phyloP scores from a whole-genome alignment of 1,140 invertebrate genomes.

The Lasaia peninsularis region DNA sequence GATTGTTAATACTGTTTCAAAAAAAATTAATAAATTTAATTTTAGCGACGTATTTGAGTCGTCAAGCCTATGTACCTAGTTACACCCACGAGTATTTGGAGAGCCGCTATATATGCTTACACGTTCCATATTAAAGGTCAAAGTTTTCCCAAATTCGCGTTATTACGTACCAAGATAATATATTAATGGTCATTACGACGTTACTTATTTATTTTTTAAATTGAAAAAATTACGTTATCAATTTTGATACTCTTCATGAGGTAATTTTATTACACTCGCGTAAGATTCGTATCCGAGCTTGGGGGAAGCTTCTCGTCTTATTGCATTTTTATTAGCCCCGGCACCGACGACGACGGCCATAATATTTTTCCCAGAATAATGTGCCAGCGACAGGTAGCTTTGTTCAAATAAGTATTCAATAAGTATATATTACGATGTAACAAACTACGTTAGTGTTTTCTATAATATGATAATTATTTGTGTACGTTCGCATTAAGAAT shows the following conservation, averaged over 20 bases:
- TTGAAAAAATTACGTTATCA: conserved; percentile 51
- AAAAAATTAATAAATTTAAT: too few relatives aligned
- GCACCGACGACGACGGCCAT: conserved; percentile 46
- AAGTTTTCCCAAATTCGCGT: too few relatives aligned
- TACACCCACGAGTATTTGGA: too few relatives aligned
- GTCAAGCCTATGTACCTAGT: too few relatives aligned
- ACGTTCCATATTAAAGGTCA: too few relatives aligned
- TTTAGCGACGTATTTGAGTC: too few relatives aligned
- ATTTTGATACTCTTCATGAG: conserved; percentile 59
- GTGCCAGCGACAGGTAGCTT: conserved; percentile 48
- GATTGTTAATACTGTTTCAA: too few relatives aligned
- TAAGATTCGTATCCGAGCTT: conserved; percentile 54
- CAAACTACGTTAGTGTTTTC: neutral
- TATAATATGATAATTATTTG: neutral
- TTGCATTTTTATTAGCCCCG: conserved; percentile 67
- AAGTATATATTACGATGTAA: neutral
- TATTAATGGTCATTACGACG: conserved; percentile 1
- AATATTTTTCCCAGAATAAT: conserved; percentile 65
- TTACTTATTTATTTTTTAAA: conserved; percentile 9
- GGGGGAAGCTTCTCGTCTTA: conserved; percentile 46
- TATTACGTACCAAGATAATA: neutral
- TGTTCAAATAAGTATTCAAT: conserved; percentile 50
- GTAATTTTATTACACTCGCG: conserved; percentile 64
- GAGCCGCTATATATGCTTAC: too few relatives aligned
- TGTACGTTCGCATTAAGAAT: too few relatives aligned